Conservation (phyloP, 2,113 vertebrate species). For the Taxidea taxus region DNA sequence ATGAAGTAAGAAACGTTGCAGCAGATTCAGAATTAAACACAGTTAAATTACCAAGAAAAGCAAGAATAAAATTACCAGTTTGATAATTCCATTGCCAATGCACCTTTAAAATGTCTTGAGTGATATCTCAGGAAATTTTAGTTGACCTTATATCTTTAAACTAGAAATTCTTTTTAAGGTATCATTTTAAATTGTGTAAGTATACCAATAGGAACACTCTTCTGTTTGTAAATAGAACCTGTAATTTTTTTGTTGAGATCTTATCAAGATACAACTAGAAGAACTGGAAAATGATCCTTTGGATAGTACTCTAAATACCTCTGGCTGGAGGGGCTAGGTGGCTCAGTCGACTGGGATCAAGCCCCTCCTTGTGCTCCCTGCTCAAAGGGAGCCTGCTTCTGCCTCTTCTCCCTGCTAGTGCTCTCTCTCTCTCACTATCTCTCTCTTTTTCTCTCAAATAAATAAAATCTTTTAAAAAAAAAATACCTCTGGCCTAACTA, state of each 20-base stretch:
- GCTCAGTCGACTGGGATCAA: background rate
- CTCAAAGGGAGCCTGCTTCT: background rate
- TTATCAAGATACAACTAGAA: slow-evolving; percentile 89
- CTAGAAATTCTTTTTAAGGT: slow-evolving; percentile 79
- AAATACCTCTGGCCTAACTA: slow-evolving; percentile 85
- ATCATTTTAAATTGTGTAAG: slow-evolving; percentile 89
- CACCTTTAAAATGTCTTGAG: slow-evolving; percentile 82
- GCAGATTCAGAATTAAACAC: slow-evolving; percentile 82
- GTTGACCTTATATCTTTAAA: slow-evolving; percentile 48
- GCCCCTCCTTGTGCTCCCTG: background rate
- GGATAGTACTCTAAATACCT: slow-evolving; percentile 83
- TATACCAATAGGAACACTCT: slow-evolving; percentile 86
- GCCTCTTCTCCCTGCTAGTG: background rate
- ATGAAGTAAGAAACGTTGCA: slow-evolving; percentile 76
- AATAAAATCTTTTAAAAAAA: background rate
- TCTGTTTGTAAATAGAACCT: slow-evolving; percentile 87
- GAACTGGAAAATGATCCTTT: slow-evolving; percentile 72
- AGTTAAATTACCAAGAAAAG: slow-evolving; percentile 83
- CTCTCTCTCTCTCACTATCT: background rate
- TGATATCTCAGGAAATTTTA: slow-evolving; percentile 72
- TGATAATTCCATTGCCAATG: slow-evolving; percentile 82
- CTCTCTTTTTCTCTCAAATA: background rate
- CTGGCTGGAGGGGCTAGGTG: slow-evolving; percentile 58
- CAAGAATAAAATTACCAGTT: slow-evolving; percentile 90
- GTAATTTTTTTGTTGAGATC: slow-evolving; percentile 91